Base-by-base conservation (phyloP, 2,797 vertebrate genomes). In the Rhinoraja longicauda region DNA sequence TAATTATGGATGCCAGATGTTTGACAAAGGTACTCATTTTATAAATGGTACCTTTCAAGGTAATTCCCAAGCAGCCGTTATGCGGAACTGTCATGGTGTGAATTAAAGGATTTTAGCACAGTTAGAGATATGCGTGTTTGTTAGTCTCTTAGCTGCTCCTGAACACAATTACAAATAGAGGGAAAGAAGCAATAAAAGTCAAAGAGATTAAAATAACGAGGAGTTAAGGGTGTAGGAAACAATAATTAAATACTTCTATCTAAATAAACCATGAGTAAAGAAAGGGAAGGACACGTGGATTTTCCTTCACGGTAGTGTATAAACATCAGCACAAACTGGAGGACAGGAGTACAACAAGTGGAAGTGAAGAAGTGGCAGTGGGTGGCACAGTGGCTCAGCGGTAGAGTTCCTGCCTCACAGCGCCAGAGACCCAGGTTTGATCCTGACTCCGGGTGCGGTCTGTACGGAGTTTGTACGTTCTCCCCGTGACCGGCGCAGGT, bases 1-100 rank as follows among this genome's bases (percentile, higher is more conserved):
- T 92, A 75, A 92, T 92, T 92, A 92, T 92, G 15, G 10, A 75
- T 57, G 64, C 39, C 39, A 75, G 90, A 92, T 92, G 90, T 45
- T 91, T 92, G 90, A 92, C 70, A 75, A 57, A 92, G n/a, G 70
- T 92, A 92, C 70, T 75, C 90, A 92, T 92, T 57, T 92, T 92
- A 75, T 92, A 92, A 91, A 92, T 57, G 39, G 39, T 92, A 57
- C 67, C 90, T 92, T 92, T 75, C 70, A 92, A 92, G 70, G 64
- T 75, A 92, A 73, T 92, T 92, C 70, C 70, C 70, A 75, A n/a
- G 90, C n/a, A n/a, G 36, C 64, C 57, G 90, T 73, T 92, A n/a
- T 92, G 75, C 15, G 70, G 90, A 92, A 75, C 70, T 57, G 39
- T 29, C 12, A 62, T 57, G 29, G 70, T 29, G 39, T 53, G 75